Evolutionary conservation across 1,140 invertebrate species (phyloP).

Genomic region (Macrotrachela quadricornifera): DNA sequence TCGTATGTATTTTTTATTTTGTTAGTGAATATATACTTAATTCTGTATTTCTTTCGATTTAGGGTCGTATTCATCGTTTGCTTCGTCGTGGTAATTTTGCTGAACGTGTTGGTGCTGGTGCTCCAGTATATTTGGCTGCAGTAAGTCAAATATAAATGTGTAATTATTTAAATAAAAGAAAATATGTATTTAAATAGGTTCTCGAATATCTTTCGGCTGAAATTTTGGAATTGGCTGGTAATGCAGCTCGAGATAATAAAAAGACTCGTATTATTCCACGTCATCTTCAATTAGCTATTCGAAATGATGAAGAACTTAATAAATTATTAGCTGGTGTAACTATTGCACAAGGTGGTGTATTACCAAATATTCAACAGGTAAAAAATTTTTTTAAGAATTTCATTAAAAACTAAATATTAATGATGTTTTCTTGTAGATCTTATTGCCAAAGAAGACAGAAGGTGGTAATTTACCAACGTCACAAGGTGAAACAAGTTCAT

Average conservation of each 20-base stretch:
- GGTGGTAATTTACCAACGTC: no score
- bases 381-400: no score
- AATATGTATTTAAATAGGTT: not conserved
- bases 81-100: conserved; percentile 39
- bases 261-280: conserved; percentile 24
- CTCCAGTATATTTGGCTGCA: conserved; percentile 28
- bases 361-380: conserved; percentile 23
- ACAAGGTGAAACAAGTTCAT: no score
- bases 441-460: no score
- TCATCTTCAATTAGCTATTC: conserved; percentile 24
- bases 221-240: conserved; percentile 43
- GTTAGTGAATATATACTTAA: no score
- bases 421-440: no score
- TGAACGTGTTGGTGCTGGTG: conserved; percentile 36
- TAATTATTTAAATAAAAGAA: no score
- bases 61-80: conserved; percentile 38
- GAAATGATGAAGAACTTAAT: conserved; percentile 30
- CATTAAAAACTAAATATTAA: no score
- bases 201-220: conserved; percentile 30
- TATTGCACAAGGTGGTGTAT: conserved; percentile 27
- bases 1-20: conserved; percentile 14
- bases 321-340: conserved; percentile 25
- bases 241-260: conserved; percentile 47
- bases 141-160: conserved; percentile 6
- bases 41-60: no score